Evolutionary conservation across 2,888 invertebrate species (phyloP).

Genomic region (Theretra japonica): DNA sequence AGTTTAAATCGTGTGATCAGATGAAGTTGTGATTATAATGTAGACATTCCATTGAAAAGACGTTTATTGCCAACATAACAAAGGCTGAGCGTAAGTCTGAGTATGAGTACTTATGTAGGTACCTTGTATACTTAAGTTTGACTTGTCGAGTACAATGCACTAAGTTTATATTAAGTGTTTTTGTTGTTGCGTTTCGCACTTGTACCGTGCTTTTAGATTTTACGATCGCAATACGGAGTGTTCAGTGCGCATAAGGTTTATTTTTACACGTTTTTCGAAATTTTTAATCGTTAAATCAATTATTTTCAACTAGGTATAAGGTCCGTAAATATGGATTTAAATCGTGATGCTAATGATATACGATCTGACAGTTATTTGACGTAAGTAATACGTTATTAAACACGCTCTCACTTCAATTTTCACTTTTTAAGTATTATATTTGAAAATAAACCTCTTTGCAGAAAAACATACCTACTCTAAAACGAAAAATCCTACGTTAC

Average conservation of each 20-base stretch:
- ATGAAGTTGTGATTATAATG: constrained; percentile 71
- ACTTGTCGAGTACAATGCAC: constrained; percentile 71
- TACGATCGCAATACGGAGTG: constrained; percentile 13
- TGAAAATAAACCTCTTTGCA: neutral
- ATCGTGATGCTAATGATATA: neutral
- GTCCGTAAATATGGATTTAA: neutral
- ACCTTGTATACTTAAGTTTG: constrained; percentile 60
- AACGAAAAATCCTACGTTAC: too few species aligned
- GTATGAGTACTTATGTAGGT: constrained; percentile 52
- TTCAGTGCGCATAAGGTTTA: neutral
- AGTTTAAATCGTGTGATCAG: constrained; percentile 50
- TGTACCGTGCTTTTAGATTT: constrained; percentile 35
- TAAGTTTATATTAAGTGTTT: constrained; percentile 51
- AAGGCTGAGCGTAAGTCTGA: constrained; percentile 77
- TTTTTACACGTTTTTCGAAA: neutral
- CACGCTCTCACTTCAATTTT: neutral
- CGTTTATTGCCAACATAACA: constrained; percentile 66
- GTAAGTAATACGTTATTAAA: too few species aligned
- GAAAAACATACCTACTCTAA: too few species aligned
- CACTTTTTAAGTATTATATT: neutral
- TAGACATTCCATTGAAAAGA: constrained; percentile 79
- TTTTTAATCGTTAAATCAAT: constrained; percentile 2
- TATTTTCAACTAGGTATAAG: constrained; percentile 6
- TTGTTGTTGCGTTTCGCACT: constrained; percentile 57
- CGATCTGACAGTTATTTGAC: neutral